Conservation (phyloP, 35 echinoderm and acorn worm species). For the Stichopus chloronotus region DNA sequence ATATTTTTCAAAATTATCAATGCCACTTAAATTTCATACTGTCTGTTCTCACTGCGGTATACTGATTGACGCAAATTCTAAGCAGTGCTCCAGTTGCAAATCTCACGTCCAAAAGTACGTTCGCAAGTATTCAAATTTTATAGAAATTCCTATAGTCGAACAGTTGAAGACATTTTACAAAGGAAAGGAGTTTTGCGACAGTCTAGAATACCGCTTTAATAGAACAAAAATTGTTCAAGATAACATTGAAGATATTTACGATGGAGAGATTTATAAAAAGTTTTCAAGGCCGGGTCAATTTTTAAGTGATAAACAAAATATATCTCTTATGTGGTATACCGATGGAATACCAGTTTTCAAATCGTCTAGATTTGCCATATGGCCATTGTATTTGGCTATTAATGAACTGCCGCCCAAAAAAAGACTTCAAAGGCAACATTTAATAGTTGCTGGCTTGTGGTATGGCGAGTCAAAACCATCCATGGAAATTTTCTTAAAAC, state of each 20-base stretch:
- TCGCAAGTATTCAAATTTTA: background rate
- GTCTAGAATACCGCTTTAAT: slow-evolving; percentile 22
- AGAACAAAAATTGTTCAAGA: background rate
- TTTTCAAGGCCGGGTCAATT: background rate
- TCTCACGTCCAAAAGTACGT: background rate
- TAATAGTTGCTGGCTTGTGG: slow-evolving; percentile 38
- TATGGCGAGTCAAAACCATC: slow-evolving; percentile 41
- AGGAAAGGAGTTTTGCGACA: background rate
- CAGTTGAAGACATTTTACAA: background rate
- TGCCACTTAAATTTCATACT: background rate
- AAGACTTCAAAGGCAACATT: slow-evolving; percentile 5
- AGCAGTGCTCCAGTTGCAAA: slow-evolving; percentile 30
- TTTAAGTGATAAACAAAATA: background rate
- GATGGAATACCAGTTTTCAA: slow-evolving; percentile 55
- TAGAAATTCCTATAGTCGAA: slow-evolving; percentile 26
- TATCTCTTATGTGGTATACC: slow-evolving; percentile 40
- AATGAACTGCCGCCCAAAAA: slow-evolving; percentile 51
- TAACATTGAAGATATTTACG: slow-evolving; percentile 64
- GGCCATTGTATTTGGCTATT: slow-evolving; percentile 54
- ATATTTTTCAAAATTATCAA: background rate
- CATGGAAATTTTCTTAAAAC: slow-evolving; percentile 52
- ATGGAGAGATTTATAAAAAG: slow-evolving; percentile 30
- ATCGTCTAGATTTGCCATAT: slow-evolving; percentile 36
- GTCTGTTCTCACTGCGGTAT: slow-evolving; percentile 6
- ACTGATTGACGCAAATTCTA: background rate